These are phyloP conservation scores for Megalonaias nervosa DNA, from an alignment of 1,140 invertebrate genomes.

Conservation along the genomic window DNA sequence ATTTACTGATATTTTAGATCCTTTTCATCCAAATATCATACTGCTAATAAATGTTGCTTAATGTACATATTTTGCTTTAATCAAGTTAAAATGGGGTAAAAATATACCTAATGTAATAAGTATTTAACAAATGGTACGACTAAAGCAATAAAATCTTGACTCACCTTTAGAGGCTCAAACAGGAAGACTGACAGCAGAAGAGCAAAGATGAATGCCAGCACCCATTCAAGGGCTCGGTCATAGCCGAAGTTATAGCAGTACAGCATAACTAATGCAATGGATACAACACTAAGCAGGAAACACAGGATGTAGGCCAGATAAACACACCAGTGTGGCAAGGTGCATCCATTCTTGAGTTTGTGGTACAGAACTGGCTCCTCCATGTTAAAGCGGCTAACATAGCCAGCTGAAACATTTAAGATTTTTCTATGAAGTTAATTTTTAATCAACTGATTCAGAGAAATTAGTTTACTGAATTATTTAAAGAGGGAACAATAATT, in stretches of 20 bases:
- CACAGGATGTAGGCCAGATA: conserved; percentile 61
- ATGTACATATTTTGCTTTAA: no score
- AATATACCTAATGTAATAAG: neutral
- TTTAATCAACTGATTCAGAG: no score
- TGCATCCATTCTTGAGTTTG: conserved; percentile 41
- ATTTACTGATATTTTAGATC: no score
- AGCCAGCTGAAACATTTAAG: conserved; percentile 13
- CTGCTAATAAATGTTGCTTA: no score
- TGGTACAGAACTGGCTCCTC: conserved; percentile 11
- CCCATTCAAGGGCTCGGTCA: conserved; percentile 57
- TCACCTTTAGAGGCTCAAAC: conserved; percentile 66
- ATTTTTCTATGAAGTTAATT: no score
- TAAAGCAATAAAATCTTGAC: neutral
- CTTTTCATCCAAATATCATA: no score
- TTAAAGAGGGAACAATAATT: no score
- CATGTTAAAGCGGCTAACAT: conserved; percentile 34
- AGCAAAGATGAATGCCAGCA: conserved; percentile 57
- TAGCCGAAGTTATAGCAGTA: conserved; percentile 63
- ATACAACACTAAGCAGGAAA: conserved; percentile 45
- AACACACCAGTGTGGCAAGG: conserved; percentile 62
- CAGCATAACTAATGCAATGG: conserved; percentile 57
- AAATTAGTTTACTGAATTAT: no score
- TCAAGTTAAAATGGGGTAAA: no score
- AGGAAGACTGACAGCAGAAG: conserved; percentile 59
- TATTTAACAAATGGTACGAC: neutral